These are phyloP conservation scores for Doryteuthis pealeii DNA, from an alignment of 1,140 invertebrate genomes.

Conservation along the genomic window DNA sequence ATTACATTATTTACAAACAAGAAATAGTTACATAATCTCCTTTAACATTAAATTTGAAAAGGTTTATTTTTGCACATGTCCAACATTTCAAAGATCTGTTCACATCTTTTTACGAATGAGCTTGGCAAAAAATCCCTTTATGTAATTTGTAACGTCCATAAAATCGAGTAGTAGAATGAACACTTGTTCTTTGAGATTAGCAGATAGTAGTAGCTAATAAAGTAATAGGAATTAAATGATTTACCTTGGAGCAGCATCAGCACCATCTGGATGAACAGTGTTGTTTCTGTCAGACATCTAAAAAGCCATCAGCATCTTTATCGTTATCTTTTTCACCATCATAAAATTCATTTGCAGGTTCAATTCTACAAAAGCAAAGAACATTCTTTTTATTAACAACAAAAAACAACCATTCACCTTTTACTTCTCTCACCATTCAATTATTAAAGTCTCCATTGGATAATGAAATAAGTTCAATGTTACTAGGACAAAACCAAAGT, in stretches of 20 bases:
- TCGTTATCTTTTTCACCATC: conserved; percentile 77
- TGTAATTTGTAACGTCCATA: background rate
- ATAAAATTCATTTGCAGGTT: conserved; percentile 89
- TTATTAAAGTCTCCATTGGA: no score
- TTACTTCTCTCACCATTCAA: no score
- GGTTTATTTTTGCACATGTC: no score
- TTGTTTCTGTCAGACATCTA: conserved; percentile 47
- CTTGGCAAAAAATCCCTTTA: background rate
- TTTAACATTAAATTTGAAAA: no score
- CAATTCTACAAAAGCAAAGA: conserved; percentile 66
- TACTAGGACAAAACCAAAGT: no score
- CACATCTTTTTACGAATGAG: background rate
- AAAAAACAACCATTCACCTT: no score
- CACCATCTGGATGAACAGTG: background rate
- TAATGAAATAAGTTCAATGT: no score
- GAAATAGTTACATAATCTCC: no score
- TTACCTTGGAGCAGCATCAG: background rate
- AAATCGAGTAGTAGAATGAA: background rate
- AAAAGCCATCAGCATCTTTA: conserved; percentile 56
- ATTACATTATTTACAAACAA: no score
- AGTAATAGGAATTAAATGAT: background rate
- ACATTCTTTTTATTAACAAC: background rate
- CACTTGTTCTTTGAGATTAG: background rate
- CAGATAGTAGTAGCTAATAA: background rate
- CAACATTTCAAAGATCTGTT: no score